phyloP scores from a whole-genome alignment of 2,113 vertebrate genomes.

The Ia io region DNA sequence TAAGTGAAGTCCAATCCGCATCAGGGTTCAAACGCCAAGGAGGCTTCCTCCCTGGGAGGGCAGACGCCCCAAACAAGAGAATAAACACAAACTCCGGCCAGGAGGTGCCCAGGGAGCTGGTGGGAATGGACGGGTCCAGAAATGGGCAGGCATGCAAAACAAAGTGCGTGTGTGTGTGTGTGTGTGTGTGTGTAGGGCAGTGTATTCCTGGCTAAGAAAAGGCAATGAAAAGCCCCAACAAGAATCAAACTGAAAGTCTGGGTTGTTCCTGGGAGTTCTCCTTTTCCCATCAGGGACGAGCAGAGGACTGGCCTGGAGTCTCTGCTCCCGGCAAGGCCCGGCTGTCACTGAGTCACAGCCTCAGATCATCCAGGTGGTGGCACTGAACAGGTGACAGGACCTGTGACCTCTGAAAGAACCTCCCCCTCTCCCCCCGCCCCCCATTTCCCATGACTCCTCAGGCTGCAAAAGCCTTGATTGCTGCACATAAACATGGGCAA shows the following conservation, averaged over 20 bases:
- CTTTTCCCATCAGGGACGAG: background rate
- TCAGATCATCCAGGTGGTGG: background rate
- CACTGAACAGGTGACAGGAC: background rate
- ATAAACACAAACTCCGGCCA: background rate
- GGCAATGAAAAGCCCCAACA: background rate
- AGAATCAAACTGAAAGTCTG: background rate
- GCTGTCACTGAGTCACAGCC: background rate
- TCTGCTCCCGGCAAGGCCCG: background rate
- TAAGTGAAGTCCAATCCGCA: slow-evolving; percentile 59
- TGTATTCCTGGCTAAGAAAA: background rate
- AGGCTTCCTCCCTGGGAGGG: background rate
- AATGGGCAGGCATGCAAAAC: background rate
- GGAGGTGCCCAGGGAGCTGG: background rate
- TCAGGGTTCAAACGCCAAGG: background rate
- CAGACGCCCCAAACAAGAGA: background rate
- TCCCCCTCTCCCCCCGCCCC: too few species aligned
- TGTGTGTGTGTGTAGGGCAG: too few species aligned
- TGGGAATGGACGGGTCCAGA: background rate
- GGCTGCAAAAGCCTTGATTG: background rate
- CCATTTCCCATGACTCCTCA: background rate
- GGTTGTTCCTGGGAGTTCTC: background rate
- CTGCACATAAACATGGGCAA: background rate
- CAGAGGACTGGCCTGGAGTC: background rate
- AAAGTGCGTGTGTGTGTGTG: background rate
- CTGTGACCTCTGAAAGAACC: background rate